phyloP scores from a whole-genome alignment of 2,888 invertebrate species.

The Rhingia rostrata region DNA sequence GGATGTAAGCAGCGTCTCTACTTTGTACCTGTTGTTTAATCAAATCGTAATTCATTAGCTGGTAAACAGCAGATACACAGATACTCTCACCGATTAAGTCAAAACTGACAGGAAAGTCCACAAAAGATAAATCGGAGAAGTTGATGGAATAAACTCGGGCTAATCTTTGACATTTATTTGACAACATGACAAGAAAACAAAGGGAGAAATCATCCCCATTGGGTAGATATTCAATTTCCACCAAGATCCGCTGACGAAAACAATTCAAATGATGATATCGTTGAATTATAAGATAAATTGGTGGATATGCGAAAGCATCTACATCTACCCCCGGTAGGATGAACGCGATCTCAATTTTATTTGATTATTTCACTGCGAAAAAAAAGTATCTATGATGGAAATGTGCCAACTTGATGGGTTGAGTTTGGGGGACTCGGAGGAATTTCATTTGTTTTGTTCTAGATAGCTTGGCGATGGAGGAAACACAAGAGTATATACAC shows the following conservation, averaged over 20 bases:
- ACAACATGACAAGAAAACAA: neutral
- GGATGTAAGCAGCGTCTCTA: conserved; percentile 31
- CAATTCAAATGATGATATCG: conserved; percentile 42
- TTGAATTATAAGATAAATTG: conserved; percentile 61
- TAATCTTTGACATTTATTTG: conserved; percentile 33
- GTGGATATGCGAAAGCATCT: conserved; percentile 35
- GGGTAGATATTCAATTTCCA: conserved; percentile 29
- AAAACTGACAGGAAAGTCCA: conserved; percentile 16
- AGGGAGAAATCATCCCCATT: conserved; percentile 14
- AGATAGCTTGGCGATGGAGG: neutral
- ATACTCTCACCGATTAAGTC: conserved; percentile 3
- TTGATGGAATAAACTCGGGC: neutral
- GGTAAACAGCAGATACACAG: conserved; percentile 14
- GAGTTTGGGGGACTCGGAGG: conserved; percentile 36
- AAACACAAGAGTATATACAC: conserved; percentile 8
- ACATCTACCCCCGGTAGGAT: conserved; percentile 3
- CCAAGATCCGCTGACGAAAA: conserved; percentile 17
- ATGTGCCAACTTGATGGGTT: conserved; percentile 56
- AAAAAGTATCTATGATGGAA: conserved; percentile 52
- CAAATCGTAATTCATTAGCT: conserved; percentile 27
- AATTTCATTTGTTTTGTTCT: conserved; percentile 44
- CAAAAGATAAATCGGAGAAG: conserved; percentile 31
- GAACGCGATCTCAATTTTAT: conserved; percentile 39
- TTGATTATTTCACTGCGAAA: conserved; percentile 14
- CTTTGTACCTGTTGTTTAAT: conserved; percentile 44